phyloP scores from a whole-genome alignment of 2,888 invertebrate species.

The Timandra comae region DNA sequence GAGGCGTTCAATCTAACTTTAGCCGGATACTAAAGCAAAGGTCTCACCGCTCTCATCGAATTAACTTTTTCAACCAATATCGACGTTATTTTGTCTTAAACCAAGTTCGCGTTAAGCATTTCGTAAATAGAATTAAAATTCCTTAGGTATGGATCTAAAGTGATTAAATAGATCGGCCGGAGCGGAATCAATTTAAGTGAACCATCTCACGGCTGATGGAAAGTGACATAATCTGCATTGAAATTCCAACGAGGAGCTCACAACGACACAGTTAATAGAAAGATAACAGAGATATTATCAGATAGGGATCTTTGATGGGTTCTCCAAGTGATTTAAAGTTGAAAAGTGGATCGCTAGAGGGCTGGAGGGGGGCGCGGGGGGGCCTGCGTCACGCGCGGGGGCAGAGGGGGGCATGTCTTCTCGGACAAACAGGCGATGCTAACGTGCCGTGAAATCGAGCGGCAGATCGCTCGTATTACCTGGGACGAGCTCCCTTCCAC shows the following conservation, averaged over 20 bases:
- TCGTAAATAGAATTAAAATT: neutral
- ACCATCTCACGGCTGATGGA: conserved; percentile 27
- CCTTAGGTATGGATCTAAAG: conserved; percentile 11
- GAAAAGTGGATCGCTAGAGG: conserved; percentile 23
- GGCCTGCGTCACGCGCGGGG: conserved; percentile 2
- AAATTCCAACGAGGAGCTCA: conserved; percentile 28
- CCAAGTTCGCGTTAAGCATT: no score
- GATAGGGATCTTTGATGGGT: conserved; percentile 36
- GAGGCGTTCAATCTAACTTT: conserved; percentile 62
- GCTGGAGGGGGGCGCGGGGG: conserved; percentile 5
- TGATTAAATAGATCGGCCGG: conserved; percentile 20
- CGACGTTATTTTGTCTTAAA: neutral
- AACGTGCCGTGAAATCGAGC: conserved; percentile 43
- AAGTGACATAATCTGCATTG: conserved; percentile 42
- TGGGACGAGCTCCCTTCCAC: conserved; percentile 1
- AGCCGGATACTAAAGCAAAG: conserved; percentile 38
- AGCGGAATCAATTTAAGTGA: conserved; percentile 33
- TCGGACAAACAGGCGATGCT: conserved; percentile 31
- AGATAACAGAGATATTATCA: conserved; percentile 51
- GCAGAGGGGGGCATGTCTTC: conserved; percentile 8
- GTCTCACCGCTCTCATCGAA: conserved; percentile 21
- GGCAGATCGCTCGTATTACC: conserved; percentile 19
- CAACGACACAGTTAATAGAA: conserved; percentile 39
- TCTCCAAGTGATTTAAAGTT: conserved; percentile 47
- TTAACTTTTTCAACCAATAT: neutral